Base-by-base conservation (phyloP, 1,140 invertebrate species). In the Bicyclus anynana region DNA sequence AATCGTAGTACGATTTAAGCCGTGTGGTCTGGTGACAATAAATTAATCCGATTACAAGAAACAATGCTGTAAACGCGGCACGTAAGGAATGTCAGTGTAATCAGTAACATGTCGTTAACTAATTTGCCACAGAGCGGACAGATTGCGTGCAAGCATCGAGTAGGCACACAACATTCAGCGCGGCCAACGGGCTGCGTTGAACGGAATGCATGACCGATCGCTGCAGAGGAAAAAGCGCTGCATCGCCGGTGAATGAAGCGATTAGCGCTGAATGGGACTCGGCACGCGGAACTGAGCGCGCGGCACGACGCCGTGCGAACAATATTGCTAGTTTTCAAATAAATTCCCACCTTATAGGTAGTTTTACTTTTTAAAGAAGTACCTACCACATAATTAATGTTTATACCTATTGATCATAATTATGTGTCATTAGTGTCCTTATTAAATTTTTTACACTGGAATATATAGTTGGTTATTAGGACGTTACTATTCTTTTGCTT, bases 151-250 rank as follows among this genome's bases (percentile, higher is more conserved):
- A 27, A 62, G 52, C 58, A 35, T 37, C 56, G 42, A 20, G 42
- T 44, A 44, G 23, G 23, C 21, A 44, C 49, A 49, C 3, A 23
- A 20, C 38, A 27, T 40, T 33, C 29, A 33, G 29, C 3, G 9
- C 29, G 29, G n/a, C 9, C 29, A 33, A 33, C 29, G 29, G 29
- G 29, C 29, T 33, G 49, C 50, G 38, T 50, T 53, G 58, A 46
- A 59, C 50, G 82, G 84, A 87, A 87, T 87, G 84, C 84, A 81
- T 83, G 81, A 84, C 80, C 74, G 75, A 84, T 84, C 67, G 70
- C 50, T 56, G 71, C 65, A 54, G 56, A 65, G 67, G 79, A 78
- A 85, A 84, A 84, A 84, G 77, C 77, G 62, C 62, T 70, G 68
- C 57, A 52, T 65, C 52, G 58, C 33, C 72, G 63, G 58, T 84